Evolutionary conservation across 2,888 invertebrate genomes (phyloP), one percentile per base, ranked within the genome.

Genomic region (Cistogaster globosa): DNA sequence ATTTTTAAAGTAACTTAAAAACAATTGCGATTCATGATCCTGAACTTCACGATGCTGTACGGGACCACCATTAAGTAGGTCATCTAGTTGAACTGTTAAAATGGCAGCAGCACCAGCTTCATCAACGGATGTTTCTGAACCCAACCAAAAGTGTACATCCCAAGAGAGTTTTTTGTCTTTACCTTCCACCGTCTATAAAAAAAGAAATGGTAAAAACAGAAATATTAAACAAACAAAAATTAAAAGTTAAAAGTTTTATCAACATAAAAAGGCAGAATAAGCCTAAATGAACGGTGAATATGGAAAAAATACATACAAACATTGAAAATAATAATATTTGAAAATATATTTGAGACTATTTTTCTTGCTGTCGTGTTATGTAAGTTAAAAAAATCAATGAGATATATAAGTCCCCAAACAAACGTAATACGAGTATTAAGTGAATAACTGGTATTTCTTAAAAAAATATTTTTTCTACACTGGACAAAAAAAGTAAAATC

Each of bases 121-220:
- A 91, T 96, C 96, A 91, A 96, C 96, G 0, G 95, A 94, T 0
- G 97, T 96, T 89, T 96, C 94, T 57, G 94, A 94, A 48, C 97
- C 98, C 57, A 98, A 94, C 97, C 98, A 98, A 93, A 96, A 98
- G 92, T 97, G 97, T 68, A 97, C 95, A 90, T 98, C 96, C 96
- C 97, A 97, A 32, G 94, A 93, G 14, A 95, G 92, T n/a, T 94
- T 93, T 88, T 95, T 95, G 80, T 93, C 93, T 89, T 94, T 94
- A 74, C 93, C 93, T 71, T 95, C 93, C 90, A 95, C 95, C 1
- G 97, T 96, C 97, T 97, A 91, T 57, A 51, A 71, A 18, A 14
- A 9, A 72, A 79, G 4, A 75, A 74, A 42, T 36, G 57, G 3
- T 36, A 20, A 51, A 51, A 8, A 45, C 18, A 45, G 26, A 38